phyloP scores from a whole-genome alignment of 2,113 vertebrate genomes.

The Rhabdornis inornatus region DNA sequence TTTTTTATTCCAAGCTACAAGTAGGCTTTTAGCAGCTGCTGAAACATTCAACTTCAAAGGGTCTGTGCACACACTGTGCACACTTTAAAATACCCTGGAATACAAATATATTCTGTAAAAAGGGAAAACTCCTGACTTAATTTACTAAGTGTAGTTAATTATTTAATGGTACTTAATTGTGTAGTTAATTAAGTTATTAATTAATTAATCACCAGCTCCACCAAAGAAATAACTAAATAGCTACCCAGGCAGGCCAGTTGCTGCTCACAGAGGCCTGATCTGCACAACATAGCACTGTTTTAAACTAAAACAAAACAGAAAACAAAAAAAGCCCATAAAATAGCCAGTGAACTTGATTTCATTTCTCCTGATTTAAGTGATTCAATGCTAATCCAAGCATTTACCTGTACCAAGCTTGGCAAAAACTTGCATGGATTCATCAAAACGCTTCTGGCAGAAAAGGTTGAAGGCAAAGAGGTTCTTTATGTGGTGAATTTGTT shows the following conservation, averaged over 20 bases:
- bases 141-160: background rate
- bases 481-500: constrained; percentile 98
- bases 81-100: background rate
- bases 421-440: constrained; percentile 98
- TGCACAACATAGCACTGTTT: background rate
- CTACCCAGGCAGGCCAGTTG: background rate
- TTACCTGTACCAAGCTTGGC: constrained; percentile 97
- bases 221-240: background rate
- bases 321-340: background rate
- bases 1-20: background rate
- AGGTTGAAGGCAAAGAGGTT: constrained; percentile 98
- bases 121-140: background rate
- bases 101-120: background rate
- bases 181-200: background rate
- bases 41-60: background rate
- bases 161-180: background rate
- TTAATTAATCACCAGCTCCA: background rate
- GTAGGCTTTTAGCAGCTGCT: background rate
- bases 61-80: background rate
- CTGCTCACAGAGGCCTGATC: background rate
- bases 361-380: background rate
- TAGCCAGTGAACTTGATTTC: background rate
- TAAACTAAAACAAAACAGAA: background rate
- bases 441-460: constrained; percentile 98
- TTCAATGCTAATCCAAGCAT: background rate